Conservation (phyloP, 1,140 invertebrate genomes). For the Octopus sinensis region DNA sequence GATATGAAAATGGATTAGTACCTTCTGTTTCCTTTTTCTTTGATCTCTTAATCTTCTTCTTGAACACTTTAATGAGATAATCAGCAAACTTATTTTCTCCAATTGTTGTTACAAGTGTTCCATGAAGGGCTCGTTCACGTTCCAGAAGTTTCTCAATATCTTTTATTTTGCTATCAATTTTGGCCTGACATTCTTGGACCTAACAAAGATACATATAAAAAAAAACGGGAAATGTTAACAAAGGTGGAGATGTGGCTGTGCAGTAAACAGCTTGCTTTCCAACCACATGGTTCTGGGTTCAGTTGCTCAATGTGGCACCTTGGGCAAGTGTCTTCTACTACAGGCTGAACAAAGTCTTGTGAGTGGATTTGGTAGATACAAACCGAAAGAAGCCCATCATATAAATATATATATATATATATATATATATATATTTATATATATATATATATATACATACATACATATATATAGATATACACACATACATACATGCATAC, state of each 20-base stretch:
- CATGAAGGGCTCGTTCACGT: conserved; percentile 61
- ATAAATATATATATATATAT: no score
- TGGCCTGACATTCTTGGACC: conserved; percentile 60
- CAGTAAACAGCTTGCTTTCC: no score
- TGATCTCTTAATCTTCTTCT: conserved; percentile 66
- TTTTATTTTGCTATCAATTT: conserved; percentile 63
- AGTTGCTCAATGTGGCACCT: no score
- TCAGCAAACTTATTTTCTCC: conserved; percentile 71
- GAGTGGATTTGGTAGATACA: no score
- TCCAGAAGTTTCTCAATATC: conserved; percentile 63
- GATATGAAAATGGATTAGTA: neutral
- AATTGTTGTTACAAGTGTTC: conserved; percentile 63
- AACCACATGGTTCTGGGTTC: no score
- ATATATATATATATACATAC: no score
- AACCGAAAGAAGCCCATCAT: no score
- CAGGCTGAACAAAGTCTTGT: no score
- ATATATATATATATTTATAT: no score
- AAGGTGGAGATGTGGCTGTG: neutral
- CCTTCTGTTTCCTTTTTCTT: conserved; percentile 56
- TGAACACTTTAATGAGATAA: conserved; percentile 74
- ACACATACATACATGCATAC: no score
- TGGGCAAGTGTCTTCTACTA: no score
- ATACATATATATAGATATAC: no score
- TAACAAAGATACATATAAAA: conserved; percentile 25
- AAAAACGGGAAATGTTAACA: neutral